Conservation (phyloP, 2,797 vertebrate genomes). For the Notolepis coatsorum region DNA sequence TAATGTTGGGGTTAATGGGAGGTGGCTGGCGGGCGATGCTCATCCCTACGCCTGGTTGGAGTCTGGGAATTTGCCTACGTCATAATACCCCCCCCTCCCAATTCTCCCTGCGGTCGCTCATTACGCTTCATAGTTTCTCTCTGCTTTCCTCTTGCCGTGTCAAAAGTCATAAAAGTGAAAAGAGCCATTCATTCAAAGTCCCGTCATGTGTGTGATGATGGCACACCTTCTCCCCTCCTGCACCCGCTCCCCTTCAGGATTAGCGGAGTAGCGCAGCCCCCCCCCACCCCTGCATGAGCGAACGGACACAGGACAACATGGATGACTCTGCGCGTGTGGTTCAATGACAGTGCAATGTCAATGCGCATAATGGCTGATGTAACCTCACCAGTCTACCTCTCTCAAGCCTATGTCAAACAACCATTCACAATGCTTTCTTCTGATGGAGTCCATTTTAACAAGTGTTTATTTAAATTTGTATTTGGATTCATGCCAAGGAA, state of each 20-base stretch:
- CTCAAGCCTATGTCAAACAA: background rate
- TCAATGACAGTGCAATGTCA: slow-evolving; percentile 37
- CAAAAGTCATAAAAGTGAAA: slow-evolving; percentile 12
- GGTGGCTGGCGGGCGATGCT: slow-evolving; percentile 54
- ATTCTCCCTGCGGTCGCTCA: slow-evolving; percentile 42
- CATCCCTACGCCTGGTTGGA: slow-evolving; percentile 71
- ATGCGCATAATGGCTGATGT: background rate
- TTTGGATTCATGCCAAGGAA: background rate
- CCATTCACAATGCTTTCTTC: background rate
- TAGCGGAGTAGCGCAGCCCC: background rate
- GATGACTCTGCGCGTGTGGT: background rate
- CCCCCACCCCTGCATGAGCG: slow-evolving; percentile 1
- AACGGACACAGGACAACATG: slow-evolving; percentile 6
- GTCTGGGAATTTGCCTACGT: slow-evolving; percentile 75
- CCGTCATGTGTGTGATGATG: background rate
- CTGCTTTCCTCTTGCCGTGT: slow-evolving; percentile 2
- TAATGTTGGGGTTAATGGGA: slow-evolving; percentile 44
- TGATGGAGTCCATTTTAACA: background rate
- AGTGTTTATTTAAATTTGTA: background rate
- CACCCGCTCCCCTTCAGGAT: background rate
- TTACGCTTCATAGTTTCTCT: background rate
- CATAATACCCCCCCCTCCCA: slow-evolving; percentile 57
- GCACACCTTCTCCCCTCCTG: background rate
- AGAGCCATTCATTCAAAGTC: background rate
- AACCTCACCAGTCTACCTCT: background rate